Percentiles rank a stretch among this genome's conserved stretches.
phyloP scores from a whole-genome alignment of 2,797 vertebrate species.

The Lagorchestes hirsutus region DNA sequence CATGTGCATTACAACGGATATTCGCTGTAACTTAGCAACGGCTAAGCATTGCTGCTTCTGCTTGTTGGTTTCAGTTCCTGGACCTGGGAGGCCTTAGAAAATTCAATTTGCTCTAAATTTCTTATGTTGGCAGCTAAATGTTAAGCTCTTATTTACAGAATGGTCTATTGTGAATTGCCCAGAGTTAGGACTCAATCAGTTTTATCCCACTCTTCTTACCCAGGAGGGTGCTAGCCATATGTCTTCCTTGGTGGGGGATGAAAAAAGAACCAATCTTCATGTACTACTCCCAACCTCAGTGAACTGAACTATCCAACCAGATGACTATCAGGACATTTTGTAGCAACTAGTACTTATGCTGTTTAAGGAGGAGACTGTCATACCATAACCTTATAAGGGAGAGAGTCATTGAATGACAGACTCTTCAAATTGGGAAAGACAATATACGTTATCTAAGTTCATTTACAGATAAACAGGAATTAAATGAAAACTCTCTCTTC shows the following conservation, averaged over 20 bases:
- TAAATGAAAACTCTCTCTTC: not conserved
- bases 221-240: constrained; percentile 45
- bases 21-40: constrained; percentile 84
- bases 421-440: not conserved
- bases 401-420: not conserved
- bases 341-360: not conserved
- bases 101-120: constrained; percentile 81
- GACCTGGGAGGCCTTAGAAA: constrained; percentile 69
- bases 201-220: constrained; percentile 25
- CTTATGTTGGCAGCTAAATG: constrained; percentile 78
- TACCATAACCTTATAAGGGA: not conserved
- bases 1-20: constrained; percentile 74
- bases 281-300: not conserved
- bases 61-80: constrained; percentile 76
- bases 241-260: not conserved
- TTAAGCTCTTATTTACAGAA: constrained; percentile 72
- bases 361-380: not conserved
- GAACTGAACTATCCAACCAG: not conserved
- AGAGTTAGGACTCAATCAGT: constrained; percentile 62
- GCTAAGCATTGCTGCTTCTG: constrained; percentile 74
- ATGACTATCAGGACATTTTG: not conserved
- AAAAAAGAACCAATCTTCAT: not conserved
- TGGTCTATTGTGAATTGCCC: constrained; percentile 67
- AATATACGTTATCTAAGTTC: not conserved
- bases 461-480: not conserved